Evolutionary conservation across 2,113 vertebrate genomes (phyloP), one percentile per base, ranked within the genome.

Genomic region (Nannobrachium achirus): DNA sequence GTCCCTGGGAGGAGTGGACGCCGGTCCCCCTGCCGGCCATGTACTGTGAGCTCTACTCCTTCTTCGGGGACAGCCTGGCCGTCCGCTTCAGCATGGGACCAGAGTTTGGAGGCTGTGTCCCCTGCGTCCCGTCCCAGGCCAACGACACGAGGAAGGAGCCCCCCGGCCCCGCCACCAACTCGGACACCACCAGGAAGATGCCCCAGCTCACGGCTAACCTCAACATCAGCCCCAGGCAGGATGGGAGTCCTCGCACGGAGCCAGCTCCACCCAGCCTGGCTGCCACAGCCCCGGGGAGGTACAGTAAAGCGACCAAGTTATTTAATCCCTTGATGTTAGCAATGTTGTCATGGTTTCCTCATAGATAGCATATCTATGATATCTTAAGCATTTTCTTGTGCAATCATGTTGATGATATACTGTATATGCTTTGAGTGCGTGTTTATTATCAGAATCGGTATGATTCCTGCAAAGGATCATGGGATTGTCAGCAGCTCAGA

Each of bases 31-130:
- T 96, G 0, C 92, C 93, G 0, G 93, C 87, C 59, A 95, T 95
- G 90, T 98, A 98, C 84, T 87, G 89, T 0, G 95, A 98, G 83
- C 93, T 98, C 1, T 98, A 98, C 70, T 93, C 92, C 15, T 97
- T 97, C 72, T 98, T 98, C 1, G 96, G 96, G 0, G 95, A 98
- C 89, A 97, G 96, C 73, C 41, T 98, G 68, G 95, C 95, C 0
- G 91, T 94, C 4, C 90, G 95, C 38, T 97, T 98, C 0, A 96
- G 96, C 46, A 97, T 95, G 0, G 95, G 93, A 0, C 90, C 91
- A 0, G 90, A 90, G 7, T 81, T 53, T 11, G 85, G 78, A 48
- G 52, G 77, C 56, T 10, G 69, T 79, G n/a, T 79, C 0, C 62
- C 73, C 45, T 65, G 75, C 4, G 10, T 64, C 0, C 70, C 76